Base-by-base conservation (phyloP, 2,113 vertebrate species). In the Oenanthe oenanthe region DNA sequence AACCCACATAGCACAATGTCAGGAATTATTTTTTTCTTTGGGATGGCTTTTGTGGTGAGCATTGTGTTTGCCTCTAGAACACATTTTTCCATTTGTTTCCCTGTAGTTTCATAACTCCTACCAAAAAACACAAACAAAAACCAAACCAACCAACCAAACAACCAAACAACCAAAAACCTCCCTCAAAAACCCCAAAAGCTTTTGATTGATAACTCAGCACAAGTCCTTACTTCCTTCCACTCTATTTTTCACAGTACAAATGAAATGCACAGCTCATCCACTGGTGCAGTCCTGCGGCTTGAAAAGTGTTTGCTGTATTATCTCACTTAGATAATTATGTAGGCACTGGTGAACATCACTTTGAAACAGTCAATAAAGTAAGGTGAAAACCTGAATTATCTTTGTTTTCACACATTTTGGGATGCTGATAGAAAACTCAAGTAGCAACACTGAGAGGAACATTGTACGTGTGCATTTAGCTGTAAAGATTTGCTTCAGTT, bases 321-420 rank as follows among this genome's bases (percentile, higher is more conserved):
- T 91, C 84, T 93, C 85, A 88, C 84, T 92, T 83, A 34, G 84
- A 89, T 95, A 95, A 97, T 96, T 94, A 84, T 17, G 48, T 65
- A 72, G 86, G 88, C 86, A 53, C 36, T 57, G 51, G 43, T 77
- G 94, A 94, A 50, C 75, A 54, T 51, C 7, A 7, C 63, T 86
- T 92, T 83, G 88, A 66, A 88, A 88, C 34, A 91, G 72, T 82
- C 91, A 93, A 89, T 93, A 92, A 88, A 57, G 48, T 48, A 62
- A 81, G 84, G 85, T 87, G 95, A 94, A 93, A 92, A 85, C 48
- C 36, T 71, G 74, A 83, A 93, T 92, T 89, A 80, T 85, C 85
- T 95, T 96, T 77, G 72, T 78, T 97, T 93, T 92, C 91, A 85
- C 72, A 71, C 89, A 32, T 92, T 89, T 68, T 68, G 57, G 68